phyloP scores from a whole-genome alignment of 1,140 invertebrate species.

The Dryas iulia region DNA sequence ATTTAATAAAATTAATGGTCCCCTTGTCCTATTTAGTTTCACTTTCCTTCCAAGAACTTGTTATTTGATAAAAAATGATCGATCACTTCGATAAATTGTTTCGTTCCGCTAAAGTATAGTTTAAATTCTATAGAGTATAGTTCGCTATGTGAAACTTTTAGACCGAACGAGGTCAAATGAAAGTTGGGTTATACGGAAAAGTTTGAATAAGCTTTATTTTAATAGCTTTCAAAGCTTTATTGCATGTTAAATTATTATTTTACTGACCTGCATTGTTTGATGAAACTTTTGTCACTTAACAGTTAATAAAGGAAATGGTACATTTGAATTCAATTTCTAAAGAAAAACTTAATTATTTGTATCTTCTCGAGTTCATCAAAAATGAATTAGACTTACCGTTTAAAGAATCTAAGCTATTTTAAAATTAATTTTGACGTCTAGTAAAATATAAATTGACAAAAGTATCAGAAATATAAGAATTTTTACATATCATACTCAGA shows the following conservation, averaged over 20 bases:
- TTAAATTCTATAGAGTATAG: neutral
- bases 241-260: neutral
- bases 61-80: conserved; percentile 30
- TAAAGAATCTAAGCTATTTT: no score
- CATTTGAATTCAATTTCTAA: no score
- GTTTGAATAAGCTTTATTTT: neutral
- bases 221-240: neutral
- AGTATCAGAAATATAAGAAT: no score
- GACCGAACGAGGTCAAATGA: neutral
- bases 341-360: no score
- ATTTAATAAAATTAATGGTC: conserved; percentile 67
- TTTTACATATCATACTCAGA: no score
- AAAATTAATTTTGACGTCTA: no score
- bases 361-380: no score
- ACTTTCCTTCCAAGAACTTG: conserved; percentile 30
- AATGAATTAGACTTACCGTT: no score
- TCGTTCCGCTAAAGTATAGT: neutral
- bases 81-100: conserved; percentile 28
- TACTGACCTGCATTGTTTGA: neutral
- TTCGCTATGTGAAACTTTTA: neutral
- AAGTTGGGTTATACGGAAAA: neutral
- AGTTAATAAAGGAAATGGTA: no score
- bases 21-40: conserved; percentile 43
- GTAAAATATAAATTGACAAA: no score
- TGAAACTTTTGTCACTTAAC: neutral